A percentile compares a stretch with the other conserved stretches of the same genome.
Conservation (phyloP, 2,888 invertebrate species). For the Atherix ibis region DNA sequence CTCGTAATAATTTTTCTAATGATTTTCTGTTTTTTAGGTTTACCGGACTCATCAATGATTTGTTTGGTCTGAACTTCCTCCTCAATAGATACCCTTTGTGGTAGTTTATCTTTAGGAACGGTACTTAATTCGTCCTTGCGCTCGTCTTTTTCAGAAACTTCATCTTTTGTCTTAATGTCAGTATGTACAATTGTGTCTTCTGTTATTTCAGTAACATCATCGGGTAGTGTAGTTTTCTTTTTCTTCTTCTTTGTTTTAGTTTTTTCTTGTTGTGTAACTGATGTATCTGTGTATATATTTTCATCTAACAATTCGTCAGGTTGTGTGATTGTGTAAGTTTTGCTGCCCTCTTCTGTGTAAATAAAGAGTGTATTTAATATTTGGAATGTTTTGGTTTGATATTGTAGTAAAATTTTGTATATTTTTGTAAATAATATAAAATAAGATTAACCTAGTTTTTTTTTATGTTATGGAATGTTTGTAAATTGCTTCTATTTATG, state of each 20-base stretch:
- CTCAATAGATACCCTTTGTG: too few species aligned
- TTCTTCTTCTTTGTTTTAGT: conserved; percentile 7
- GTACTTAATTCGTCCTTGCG: too few species aligned
- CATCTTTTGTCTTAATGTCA: too few species aligned
- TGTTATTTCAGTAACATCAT: too few species aligned
- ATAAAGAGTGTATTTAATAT: conserved; percentile 16
- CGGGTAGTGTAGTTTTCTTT: too few species aligned
- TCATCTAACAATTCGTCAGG: too few species aligned
- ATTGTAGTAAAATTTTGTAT: neutral
- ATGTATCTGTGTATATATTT: conserved; percentile 27
- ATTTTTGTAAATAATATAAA: neutral
- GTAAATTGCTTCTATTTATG: neutral
- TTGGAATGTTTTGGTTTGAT: neutral
- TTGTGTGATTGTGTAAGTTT: conserved; percentile 31
- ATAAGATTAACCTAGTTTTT: neutral
- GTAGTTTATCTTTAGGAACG: too few species aligned
- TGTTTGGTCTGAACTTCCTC: conserved; percentile 21
- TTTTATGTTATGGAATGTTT: neutral
- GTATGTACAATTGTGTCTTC: too few species aligned
- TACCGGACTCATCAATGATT: too few species aligned
- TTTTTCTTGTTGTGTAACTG: conserved; percentile 17
- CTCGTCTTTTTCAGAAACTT: conserved; percentile 15
- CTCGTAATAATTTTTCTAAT: too few species aligned
- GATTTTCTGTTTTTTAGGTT: too few species aligned
- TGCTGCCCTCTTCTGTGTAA: conserved; percentile 27